Conservation (phyloP, 2,888 invertebrate species). For the Hypsopygia costalis region DNA sequence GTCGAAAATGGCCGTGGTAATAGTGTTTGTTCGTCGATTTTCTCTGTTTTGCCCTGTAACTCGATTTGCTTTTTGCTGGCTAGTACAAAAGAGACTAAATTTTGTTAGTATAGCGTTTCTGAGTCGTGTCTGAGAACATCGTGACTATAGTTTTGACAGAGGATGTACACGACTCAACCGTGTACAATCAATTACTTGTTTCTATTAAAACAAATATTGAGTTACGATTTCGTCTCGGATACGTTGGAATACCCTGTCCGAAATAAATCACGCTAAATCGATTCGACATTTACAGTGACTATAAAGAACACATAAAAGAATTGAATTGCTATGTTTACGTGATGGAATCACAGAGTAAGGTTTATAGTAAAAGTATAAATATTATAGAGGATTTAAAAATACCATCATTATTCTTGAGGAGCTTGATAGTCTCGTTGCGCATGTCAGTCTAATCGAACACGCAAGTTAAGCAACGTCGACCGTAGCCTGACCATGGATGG, state of each 20-base stretch:
- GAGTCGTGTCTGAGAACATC: slow-evolving; percentile 54
- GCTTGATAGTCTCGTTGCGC: too few species aligned
- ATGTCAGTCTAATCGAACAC: too few species aligned
- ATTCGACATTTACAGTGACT: too few species aligned
- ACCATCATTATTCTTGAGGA: too few species aligned
- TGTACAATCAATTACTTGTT: slow-evolving; percentile 67
- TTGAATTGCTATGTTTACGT: too few species aligned
- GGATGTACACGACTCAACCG: slow-evolving; percentile 49
- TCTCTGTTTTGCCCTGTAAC: slow-evolving; percentile 76
- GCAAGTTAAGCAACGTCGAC: too few species aligned
- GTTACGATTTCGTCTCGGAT: slow-evolving; percentile 48
- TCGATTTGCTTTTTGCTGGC: slow-evolving; percentile 76
- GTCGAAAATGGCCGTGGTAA: slow-evolving; percentile 74
- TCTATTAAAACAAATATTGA: slow-evolving; percentile 73
- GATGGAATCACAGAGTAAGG: too few species aligned
- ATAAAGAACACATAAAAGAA: too few species aligned
- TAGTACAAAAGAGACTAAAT: slow-evolving; percentile 67
- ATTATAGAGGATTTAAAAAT: too few species aligned
- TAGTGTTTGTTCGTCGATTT: slow-evolving; percentile 77
- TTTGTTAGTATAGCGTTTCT: slow-evolving; percentile 58
- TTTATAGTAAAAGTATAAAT: too few species aligned
- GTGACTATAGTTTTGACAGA: slow-evolving; percentile 43
- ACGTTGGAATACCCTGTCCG: slow-evolving; percentile 1
- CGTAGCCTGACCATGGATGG: too few species aligned
- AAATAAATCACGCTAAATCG: too few species aligned